Base-by-base conservation (phyloP, 2,888 invertebrate species). In the Mesochorus sp. region DNA sequence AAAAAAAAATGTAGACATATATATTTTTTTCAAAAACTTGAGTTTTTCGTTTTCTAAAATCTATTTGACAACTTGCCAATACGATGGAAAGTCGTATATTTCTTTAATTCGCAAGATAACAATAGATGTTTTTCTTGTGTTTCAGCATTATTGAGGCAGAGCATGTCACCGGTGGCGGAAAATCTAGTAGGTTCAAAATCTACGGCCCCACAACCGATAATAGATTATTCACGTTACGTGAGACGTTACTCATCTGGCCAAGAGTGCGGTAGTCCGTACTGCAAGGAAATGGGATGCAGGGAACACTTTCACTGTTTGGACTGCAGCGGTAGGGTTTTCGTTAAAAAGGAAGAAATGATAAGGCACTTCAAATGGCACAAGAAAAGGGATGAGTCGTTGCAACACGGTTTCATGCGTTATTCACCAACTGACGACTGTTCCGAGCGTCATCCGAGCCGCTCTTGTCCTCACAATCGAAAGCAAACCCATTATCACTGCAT, bases 301-400 rank as follows among this genome's bases (percentile, higher is more conserved):
- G 99, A 99, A 90, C 99, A 99, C 91, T 99, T 98, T 92, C 99
- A 99, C 91, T 98, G 97, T 88, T 90, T 95, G 79, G 95, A 95
- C 92, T 97, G 97, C 91, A 94, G 94, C 75, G 93, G 94, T 76
- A 93, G 97, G 86, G 97, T 98, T n/a, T 97, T 99, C 89, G 96
- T 97, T 87, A 98, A 99, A 92, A 98, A 99, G 90, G 99, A 99
- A 91, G 99, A 99, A 91, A 99, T 99, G 96, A 98, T 99, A 82
- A 94, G 99, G 44, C 99, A 99, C 91, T 97, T 98, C 89, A 99
- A 99, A 93, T 99, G 99, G 99, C 99, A 99, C 92, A 98, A 98
- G 92, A 99, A 99, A 92, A 94, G 99, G 1, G 98, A 98, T 88
- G 99, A 99, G 90, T 98, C 98, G 3, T 92, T 99, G 34, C 97